Percentiles rank a stretch among this genome's conserved stretches.
Conservation (phyloP, 2,113 vertebrate species). For the Eurystomus gularis region DNA sequence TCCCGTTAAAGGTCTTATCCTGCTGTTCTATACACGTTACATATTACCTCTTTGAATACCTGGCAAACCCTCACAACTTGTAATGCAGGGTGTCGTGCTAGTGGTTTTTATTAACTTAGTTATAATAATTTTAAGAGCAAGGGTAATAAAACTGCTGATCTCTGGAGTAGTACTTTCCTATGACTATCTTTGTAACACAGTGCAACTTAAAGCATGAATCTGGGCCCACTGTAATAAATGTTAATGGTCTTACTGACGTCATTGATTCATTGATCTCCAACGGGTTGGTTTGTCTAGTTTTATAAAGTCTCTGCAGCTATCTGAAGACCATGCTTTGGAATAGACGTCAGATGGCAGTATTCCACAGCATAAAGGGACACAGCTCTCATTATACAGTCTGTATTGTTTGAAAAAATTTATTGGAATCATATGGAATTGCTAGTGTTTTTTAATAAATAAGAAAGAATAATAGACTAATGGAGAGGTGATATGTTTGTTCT, state of each 20-base stretch:
- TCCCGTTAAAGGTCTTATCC: not conserved
- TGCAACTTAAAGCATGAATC: not conserved
- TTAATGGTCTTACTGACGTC: not conserved
- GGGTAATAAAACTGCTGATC: not conserved
- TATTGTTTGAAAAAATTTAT: not conserved
- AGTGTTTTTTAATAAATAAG: not conserved
- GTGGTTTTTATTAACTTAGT: not conserved
- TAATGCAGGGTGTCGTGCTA: not conserved
- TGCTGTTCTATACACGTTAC: not conserved
- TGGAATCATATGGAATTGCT: not conserved
- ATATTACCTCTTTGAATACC: not conserved
- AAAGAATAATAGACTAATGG: not conserved
- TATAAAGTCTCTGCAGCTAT: not conserved
- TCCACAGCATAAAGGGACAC: not conserved
- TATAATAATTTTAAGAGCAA: conserved; percentile 12
- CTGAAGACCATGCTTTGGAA: not conserved
- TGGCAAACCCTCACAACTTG: not conserved
- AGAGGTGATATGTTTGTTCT: not conserved
- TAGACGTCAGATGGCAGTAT: conserved; percentile 37
- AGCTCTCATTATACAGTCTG: not conserved
- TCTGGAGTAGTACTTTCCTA: not conserved
- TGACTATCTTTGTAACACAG: not conserved
- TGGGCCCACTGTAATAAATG: not conserved
- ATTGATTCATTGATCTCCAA: not conserved
- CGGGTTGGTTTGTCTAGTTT: not conserved